Evolutionary conservation across 2,113 vertebrate species (phyloP).

Genomic region (Bombycilla garrulus): DNA sequence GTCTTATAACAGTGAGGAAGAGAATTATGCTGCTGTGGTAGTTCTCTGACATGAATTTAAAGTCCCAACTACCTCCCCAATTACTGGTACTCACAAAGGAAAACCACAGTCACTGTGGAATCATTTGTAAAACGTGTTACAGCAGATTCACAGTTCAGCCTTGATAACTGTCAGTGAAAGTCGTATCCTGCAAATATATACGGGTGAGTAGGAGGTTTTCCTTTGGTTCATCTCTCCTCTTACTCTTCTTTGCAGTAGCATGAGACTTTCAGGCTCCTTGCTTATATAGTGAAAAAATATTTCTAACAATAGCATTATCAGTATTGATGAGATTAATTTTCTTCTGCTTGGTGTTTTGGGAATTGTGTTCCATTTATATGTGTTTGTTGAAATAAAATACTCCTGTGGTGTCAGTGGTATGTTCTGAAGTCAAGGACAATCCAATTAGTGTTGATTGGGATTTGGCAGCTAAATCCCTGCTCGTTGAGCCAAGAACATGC

Average conservation of each 20-base stretch:
- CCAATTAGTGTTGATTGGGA: slow-evolving; percentile 39
- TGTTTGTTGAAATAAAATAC: neutral
- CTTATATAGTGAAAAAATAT: neutral
- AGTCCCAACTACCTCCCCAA: neutral
- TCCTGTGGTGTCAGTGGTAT: neutral
- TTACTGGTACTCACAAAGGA: neutral
- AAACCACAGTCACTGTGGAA: neutral
- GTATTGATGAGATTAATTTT: neutral
- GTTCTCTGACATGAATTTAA: neutral
- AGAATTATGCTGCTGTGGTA: neutral
- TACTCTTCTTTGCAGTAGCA: neutral
- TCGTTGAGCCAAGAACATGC: slow-evolving; percentile 19
- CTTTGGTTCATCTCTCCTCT: neutral
- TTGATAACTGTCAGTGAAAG: neutral
- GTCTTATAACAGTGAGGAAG: neutral
- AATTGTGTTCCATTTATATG: neutral
- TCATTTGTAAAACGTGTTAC: neutral
- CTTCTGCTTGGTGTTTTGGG: neutral
- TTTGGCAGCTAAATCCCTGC: slow-evolving; percentile 46
- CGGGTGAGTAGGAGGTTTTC: neutral
- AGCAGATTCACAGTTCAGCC: neutral
- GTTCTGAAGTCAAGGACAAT: slow-evolving; percentile 31
- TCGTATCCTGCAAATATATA: neutral
- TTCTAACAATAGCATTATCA: neutral
- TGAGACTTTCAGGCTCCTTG: neutral